phyloP scores from a whole-genome alignment of 1,140 invertebrate genomes.

The Whitmania pigra region DNA sequence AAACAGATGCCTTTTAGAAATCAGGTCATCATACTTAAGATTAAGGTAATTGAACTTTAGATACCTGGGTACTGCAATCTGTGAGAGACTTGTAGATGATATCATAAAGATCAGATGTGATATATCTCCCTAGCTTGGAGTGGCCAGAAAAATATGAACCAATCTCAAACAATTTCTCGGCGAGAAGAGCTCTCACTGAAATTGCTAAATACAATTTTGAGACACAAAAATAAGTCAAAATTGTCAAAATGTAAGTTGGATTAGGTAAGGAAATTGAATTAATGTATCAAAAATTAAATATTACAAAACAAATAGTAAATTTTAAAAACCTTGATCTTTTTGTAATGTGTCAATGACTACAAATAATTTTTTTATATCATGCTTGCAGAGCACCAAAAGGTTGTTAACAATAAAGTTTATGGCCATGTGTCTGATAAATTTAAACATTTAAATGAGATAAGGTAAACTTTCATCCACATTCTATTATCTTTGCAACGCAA shows the following conservation, averaged over 20 bases:
- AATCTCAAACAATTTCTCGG: slow-evolving; percentile 8
- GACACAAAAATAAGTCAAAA: neutral
- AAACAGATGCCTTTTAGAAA: neutral
- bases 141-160: slow-evolving; percentile 9
- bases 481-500: no score
- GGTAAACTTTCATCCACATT: neutral
- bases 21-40: neutral
- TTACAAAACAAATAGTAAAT: neutral
- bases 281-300: neutral
- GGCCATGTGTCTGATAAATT: slow-evolving; percentile 14
- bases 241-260: neutral
- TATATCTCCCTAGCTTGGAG: neutral
- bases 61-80: neutral
- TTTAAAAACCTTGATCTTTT: slow-evolving; percentile 5
- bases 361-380: slow-evolving; percentile 8
- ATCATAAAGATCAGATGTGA: slow-evolving; percentile 8
- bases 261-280: neutral
- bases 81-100: slow-evolving; percentile 4
- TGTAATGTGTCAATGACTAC: slow-evolving; percentile 5
- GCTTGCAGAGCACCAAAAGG: neutral
- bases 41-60: neutral
- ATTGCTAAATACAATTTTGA: neutral
- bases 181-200: slow-evolving; percentile 1
- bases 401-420: slow-evolving; percentile 2
- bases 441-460: neutral